Evolutionary conservation across 2,888 invertebrate genomes (phyloP).

Genomic region (Macaria notata): DNA sequence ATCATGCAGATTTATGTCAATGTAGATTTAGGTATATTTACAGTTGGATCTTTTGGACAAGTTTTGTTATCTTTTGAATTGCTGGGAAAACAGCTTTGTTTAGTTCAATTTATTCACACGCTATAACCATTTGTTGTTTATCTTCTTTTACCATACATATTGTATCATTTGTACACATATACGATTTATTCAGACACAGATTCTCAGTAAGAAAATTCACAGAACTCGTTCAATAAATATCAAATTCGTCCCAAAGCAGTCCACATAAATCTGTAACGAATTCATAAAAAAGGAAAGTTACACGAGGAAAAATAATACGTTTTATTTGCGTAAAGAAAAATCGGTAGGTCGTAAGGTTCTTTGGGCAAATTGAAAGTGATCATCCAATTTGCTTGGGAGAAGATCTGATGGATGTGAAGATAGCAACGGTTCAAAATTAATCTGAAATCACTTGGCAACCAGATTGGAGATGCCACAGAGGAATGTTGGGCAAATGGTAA

Average conservation of each 20-base stretch:
- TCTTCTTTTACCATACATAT: too few species aligned
- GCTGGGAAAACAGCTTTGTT: too few species aligned
- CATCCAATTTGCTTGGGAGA: conserved; percentile 30
- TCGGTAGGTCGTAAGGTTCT: conserved; percentile 24
- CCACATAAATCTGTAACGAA: conserved; percentile 23
- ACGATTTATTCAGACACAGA: too few species aligned
- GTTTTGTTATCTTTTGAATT: too few species aligned
- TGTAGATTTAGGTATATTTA: too few species aligned
- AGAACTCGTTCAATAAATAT: conserved; percentile 17
- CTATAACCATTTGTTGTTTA: too few species aligned
- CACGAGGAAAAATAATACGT: conserved; percentile 30
- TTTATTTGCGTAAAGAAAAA: conserved; percentile 30
- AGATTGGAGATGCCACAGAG: conserved; percentile 13
- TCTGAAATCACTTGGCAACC: conserved; percentile 48
- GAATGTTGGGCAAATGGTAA: too few species aligned
- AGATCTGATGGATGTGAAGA: conserved; percentile 19
- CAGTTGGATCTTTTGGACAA: too few species aligned
- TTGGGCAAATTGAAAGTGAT: conserved; percentile 34
- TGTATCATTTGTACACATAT: too few species aligned
- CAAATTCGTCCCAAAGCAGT: conserved; percentile 10
- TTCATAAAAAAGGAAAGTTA: conserved; percentile 29
- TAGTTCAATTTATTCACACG: too few species aligned
- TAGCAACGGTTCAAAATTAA: conserved; percentile 39
- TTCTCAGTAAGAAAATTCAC: conserved; percentile 1
- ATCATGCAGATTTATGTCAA: too few species aligned